Percentiles rank a stretch among this genome's conserved stretches.
Conservation (phyloP, 2,113 vertebrate species). For the Oryzias woworae region DNA sequence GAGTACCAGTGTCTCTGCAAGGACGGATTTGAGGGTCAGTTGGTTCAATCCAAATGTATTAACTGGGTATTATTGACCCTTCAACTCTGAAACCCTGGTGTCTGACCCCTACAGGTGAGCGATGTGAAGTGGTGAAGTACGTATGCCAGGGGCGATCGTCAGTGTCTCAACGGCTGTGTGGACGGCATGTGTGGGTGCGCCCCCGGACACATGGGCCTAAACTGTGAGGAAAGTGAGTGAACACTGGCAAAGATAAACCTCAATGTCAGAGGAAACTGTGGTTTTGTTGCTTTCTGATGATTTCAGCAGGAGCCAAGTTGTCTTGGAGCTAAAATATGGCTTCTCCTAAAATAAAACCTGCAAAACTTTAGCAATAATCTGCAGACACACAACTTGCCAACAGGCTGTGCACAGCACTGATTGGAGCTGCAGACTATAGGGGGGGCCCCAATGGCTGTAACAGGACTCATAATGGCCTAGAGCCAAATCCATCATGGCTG, state of each 20-base stretch:
- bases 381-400: too few species aligned
- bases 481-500: too few species aligned
- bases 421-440: too few species aligned
- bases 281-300: background rate
- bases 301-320: conserved; percentile 18
- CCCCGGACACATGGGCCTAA: conserved; percentile 73
- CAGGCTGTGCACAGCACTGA: too few species aligned
- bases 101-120: conserved; percentile 77
- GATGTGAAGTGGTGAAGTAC: conserved; percentile 82
- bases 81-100: background rate
- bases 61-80: background rate
- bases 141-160: conserved; percentile 71
- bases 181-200: conserved; percentile 79
- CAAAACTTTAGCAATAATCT: too few species aligned
- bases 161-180: conserved; percentile 88
- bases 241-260: background rate
- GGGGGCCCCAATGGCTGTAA: too few species aligned
- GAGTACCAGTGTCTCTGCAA: conserved; percentile 89
- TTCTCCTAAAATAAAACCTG: too few species aligned
- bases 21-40: conserved; percentile 85
- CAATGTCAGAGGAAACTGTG: background rate
- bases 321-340: background rate
- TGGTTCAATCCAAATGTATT: background rate
- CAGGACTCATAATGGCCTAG: too few species aligned
- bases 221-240: conserved; percentile 84